Evolutionary conservation across 2,113 vertebrate species (phyloP).

Genomic region (Ondatra zibethicus): DNA sequence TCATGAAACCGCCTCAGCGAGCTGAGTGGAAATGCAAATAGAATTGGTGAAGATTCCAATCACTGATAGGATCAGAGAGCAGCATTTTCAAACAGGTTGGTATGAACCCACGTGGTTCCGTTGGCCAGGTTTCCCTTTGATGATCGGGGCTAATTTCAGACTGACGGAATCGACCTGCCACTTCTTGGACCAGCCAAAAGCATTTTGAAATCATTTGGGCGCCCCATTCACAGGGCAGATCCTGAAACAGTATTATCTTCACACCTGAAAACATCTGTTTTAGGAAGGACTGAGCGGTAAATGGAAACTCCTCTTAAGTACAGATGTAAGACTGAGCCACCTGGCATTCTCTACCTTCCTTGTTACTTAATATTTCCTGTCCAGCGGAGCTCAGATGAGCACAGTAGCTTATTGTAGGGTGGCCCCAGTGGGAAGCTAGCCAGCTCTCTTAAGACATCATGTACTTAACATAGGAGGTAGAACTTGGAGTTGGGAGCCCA

Average conservation of each 20-base stretch:
- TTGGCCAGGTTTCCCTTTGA: background rate
- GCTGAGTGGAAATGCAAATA: conserved; percentile 11
- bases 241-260: background rate
- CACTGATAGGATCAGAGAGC: conserved; percentile 57
- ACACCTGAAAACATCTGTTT: background rate
- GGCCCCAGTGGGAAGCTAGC: background rate
- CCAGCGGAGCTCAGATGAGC: background rate
- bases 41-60: conserved; percentile 79
- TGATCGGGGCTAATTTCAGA: background rate
- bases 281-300: background rate
- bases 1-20: conserved; percentile 73
- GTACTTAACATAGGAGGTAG: background rate
- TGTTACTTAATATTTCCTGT: background rate
- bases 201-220: background rate
- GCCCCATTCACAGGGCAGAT: background rate
- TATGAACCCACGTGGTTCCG: background rate
- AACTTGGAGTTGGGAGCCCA: background rate
- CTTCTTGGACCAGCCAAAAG: background rate
- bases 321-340: background rate
- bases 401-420: background rate
- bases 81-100: background rate
- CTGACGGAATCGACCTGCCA: background rate
- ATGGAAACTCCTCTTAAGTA: background rate
- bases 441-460: background rate
- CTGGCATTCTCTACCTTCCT: background rate